These are phyloP conservation scores for Sinopyrophorus schimmeli DNA, from an alignment of 2,888 invertebrate species.

Conservation along the genomic window DNA sequence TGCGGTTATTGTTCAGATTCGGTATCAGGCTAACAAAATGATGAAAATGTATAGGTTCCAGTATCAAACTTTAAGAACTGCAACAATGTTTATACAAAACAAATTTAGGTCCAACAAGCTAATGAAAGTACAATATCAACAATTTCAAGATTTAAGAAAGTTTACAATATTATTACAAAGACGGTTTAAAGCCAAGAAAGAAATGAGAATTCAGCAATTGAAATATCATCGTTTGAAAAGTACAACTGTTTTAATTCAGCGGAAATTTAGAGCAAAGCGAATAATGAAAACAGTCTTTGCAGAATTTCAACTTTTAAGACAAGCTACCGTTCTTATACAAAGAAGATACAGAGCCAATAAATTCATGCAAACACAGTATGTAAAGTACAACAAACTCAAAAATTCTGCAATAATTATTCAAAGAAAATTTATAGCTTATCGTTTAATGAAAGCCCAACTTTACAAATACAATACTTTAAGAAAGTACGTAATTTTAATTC, in stretches of 20 bases:
- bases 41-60: slow-evolving; percentile 41
- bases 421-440: slow-evolving; percentile 33
- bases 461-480: slow-evolving; percentile 30
- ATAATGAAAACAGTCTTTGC: slow-evolving; percentile 46
- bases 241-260: slow-evolving; percentile 57
- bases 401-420: slow-evolving; percentile 56
- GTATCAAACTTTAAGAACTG: slow-evolving; percentile 34
- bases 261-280: slow-evolving; percentile 56
- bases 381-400: slow-evolving; percentile 40
- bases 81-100: slow-evolving; percentile 48
- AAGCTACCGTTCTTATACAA: slow-evolving; percentile 52
- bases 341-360: slow-evolving; percentile 54
- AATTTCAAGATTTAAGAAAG: slow-evolving; percentile 35
- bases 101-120: slow-evolving; percentile 45
- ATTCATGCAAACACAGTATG: slow-evolving; percentile 52
- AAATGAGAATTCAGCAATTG: slow-evolving; percentile 46
- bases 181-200: slow-evolving; percentile 56
- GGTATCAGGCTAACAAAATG: slow-evolving; percentile 17
- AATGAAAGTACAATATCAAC: slow-evolving; percentile 30
- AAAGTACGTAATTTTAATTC: slow-evolving; percentile 45
- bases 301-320: slow-evolving; percentile 21
- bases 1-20: slow-evolving; percentile 54
- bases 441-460: slow-evolving; percentile 40
- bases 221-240: slow-evolving; percentile 36
- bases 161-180: slow-evolving; percentile 58